These are phyloP conservation scores for fruit fly (Drosophila melanogaster) DNA, from an alignment of 1,140 invertebrate genomes.

Conservation along the genomic window DNA sequence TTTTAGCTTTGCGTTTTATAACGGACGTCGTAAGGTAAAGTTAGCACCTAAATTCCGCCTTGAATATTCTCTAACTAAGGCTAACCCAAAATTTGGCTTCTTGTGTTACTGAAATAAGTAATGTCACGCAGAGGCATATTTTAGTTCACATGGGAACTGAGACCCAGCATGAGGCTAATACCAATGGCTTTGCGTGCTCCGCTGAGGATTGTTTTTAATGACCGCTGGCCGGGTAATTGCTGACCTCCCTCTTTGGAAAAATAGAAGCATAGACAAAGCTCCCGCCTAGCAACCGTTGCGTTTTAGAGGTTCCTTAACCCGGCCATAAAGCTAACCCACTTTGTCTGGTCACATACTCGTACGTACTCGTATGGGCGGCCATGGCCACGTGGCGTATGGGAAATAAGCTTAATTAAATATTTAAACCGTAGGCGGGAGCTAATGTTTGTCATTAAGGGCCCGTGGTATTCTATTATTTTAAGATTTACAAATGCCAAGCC, in stretches of 20 bases:
- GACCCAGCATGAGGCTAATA: constrained; percentile 17
- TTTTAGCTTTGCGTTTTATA: not conserved
- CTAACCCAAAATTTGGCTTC: not conserved
- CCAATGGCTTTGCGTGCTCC: constrained; percentile 56
- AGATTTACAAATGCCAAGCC: not conserved
- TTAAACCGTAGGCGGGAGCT: constrained; percentile 18
- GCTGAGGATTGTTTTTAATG: constrained; percentile 57
- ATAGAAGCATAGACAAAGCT: constrained; percentile 26
- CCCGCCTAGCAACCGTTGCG: constrained; percentile 45
- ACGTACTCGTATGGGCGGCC: constrained; percentile 6
- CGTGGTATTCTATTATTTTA: not conserved
- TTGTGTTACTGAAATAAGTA: constrained; percentile 19
- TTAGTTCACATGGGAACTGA: constrained; percentile 12
- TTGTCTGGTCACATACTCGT: constrained; percentile 32
- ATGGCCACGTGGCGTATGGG: constrained; percentile 42
- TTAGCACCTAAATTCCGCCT: no score
- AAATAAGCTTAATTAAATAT: constrained; percentile 67
- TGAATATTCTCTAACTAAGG: not conserved
- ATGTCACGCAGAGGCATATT: constrained; percentile 35
- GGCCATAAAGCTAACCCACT: constrained; percentile 57
- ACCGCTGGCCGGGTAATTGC: constrained; percentile 55
- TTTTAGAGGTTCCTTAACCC: constrained; percentile 60
- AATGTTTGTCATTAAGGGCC: not conserved
- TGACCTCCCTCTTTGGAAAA: constrained; percentile 4
- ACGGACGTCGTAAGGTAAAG: not conserved